Percentiles rank a stretch among this genome's conserved stretches.
Evolutionary conservation across 2,888 invertebrate species (phyloP).

Genomic region (Meloe dianella): DNA sequence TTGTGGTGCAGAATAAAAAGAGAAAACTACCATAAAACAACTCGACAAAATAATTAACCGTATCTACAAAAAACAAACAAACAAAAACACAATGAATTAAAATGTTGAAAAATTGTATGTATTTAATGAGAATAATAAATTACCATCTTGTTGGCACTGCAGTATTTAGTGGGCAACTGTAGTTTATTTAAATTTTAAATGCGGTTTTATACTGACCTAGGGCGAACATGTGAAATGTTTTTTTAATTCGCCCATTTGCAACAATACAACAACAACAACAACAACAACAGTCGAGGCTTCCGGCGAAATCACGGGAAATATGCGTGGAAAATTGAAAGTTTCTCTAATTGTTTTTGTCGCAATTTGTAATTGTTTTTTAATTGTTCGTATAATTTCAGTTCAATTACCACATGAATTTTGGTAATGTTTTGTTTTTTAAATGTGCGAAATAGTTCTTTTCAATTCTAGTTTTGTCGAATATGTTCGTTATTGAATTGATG

Average conservation of each 20-base stretch:
- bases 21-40: neutral
- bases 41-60: neutral
- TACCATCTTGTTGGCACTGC: constrained; percentile 7
- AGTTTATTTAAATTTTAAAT: constrained; percentile 7
- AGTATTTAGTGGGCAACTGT: constrained; percentile 4
- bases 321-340: constrained; percentile 7
- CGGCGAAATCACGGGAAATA: constrained; percentile 7
- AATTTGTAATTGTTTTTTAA: neutral
- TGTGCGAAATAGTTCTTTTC: neutral
- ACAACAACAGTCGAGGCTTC: neutral
- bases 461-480: neutral
- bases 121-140: constrained; percentile 1
- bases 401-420: neutral
- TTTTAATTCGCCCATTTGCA: constrained; percentile 9
- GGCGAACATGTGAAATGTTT: constrained; percentile 9
- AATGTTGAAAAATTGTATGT: too few relatives aligned
- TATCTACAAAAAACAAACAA: neutral
- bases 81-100: too few relatives aligned
- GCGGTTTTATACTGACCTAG: constrained; percentile 6
- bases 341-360: neutral
- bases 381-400: neutral
- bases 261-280: neutral
- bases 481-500: neutral
- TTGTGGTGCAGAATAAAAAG: neutral
- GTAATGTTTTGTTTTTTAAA: neutral